A percentile compares a stretch with the other conserved stretches of the same genome.
These are phyloP conservation scores for Tragelaphus oryx DNA, from an alignment of 2,797 vertebrate species.

Conservation along the genomic window DNA sequence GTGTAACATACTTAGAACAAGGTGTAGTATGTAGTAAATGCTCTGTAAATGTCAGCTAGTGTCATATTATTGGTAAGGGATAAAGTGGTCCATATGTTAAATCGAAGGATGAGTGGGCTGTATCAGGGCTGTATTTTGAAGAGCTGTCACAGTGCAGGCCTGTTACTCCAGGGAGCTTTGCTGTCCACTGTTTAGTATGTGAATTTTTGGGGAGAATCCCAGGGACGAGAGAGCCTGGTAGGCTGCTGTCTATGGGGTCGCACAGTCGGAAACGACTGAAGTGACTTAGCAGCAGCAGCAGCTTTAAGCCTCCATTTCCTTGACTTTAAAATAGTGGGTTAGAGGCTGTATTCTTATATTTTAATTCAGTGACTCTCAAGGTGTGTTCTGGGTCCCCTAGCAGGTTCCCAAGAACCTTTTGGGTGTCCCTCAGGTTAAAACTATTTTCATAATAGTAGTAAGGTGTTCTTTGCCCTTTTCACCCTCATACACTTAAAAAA, in stretches of 20 bases:
- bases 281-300: background rate
- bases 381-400: background rate
- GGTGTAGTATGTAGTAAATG: background rate
- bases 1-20: background rate
- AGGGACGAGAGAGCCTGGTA: too few relatives aligned
- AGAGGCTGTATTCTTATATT: background rate
- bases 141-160: background rate
- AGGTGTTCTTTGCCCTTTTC: slow-evolving; percentile 1
- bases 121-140: background rate
- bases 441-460: slow-evolving; percentile 21
- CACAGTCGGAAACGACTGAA: too few relatives aligned
- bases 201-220: background rate
- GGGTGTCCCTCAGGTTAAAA: background rate
- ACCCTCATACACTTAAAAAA: background rate
- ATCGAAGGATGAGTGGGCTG: background rate
- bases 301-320: background rate
- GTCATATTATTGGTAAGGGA: background rate
- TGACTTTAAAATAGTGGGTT: slow-evolving; percentile 14
- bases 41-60: background rate
- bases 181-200: background rate
- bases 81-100: background rate
- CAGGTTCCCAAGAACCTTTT: background rate
- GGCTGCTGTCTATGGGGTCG: too few relatives aligned
- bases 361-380: slow-evolving; percentile 29
- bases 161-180: background rate